A percentile compares a stretch with the other conserved stretches of the same genome.
Conservation (phyloP, 2,888 invertebrate genomes). For the Diaphora mendica region DNA sequence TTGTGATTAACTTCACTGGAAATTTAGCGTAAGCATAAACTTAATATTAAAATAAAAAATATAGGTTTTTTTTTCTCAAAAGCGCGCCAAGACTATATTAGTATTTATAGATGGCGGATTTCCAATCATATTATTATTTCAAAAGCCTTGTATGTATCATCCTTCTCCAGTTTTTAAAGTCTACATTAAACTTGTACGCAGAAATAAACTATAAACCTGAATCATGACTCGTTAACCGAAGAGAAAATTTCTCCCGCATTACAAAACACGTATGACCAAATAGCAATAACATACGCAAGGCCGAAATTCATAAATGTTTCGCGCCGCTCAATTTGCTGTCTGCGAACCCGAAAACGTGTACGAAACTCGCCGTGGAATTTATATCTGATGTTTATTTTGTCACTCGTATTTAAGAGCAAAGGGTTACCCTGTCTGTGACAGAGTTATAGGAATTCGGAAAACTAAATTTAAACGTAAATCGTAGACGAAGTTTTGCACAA, state of each 20-base stretch:
- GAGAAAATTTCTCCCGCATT: neutral
- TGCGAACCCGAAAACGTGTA: conserved; percentile 9
- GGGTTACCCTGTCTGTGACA: conserved; percentile 2
- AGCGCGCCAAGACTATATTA: too few relatives aligned
- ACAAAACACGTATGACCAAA: neutral
- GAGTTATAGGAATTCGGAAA: neutral
- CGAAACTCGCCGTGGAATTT: conserved; percentile 12
- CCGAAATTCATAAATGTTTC: conserved; percentile 15
- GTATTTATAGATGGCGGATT: too few relatives aligned
- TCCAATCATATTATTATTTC: too few relatives aligned
- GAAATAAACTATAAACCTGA: neutral
- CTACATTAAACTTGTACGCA: neutral
- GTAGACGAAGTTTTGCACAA: neutral
- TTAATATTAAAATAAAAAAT: too few relatives aligned
- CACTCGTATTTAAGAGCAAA: conserved; percentile 6
- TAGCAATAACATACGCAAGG: neutral
- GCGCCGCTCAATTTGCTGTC: neutral
- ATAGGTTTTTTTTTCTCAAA: too few relatives aligned
- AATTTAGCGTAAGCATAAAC: too few relatives aligned
- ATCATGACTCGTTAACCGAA: neutral
- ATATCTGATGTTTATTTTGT: conserved; percentile 23
- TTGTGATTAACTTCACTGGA: too few relatives aligned
- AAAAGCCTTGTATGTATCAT: too few relatives aligned
- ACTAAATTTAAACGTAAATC: neutral
- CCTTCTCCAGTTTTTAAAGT: too few relatives aligned